Base-by-base conservation (phyloP, 2,888 invertebrate species). In the Epinotia bilunana region DNA sequence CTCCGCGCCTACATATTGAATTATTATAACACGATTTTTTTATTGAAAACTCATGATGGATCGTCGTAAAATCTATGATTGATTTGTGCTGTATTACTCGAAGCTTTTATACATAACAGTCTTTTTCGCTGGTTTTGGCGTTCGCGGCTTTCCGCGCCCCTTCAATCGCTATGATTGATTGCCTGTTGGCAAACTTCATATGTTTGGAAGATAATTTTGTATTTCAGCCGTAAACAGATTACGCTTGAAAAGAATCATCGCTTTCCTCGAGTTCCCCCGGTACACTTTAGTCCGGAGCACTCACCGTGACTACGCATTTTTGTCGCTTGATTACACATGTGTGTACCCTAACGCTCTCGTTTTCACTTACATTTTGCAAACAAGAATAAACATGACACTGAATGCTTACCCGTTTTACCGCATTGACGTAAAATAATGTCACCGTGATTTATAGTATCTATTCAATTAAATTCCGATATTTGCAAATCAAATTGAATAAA, bases 181-280 rank as follows among this genome's bases (percentile, higher is more conserved):
- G 87, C 92, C 82, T 78, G 84, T 85, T 84, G 81, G 87, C 87
- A 91, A 93, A 93, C 93, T 93, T 93, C 93, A 93, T 93, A 94
- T 93, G 93, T 92, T 93, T 87, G 88, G 86, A 80, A 92, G 93
- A 93, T 93, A 92, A 93, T 94, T 93, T 93, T 90, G 91, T 93
- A 92, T 92, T 92, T 93, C 91, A 91, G 88, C 91, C 90, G 88
- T 92, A 91, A 93, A 92, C 91, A 92, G 92, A 93, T 93, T 91
- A 93, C 86, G 87, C 88, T 87, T 91, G 88, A 91, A 92, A 93
- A 92, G 91, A 91, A 91, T 87, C 88, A 89, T 88, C 89, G 85
- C 87, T 88, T 87, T 87, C 78, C 82, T 79, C 74, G 83, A 86
- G 83, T 85, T 84, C 79, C 82, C 81, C 81, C 77, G 76, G 79